Base-by-base conservation (phyloP, 2,888 invertebrate genomes). In the Argyresthia goedartella region DNA sequence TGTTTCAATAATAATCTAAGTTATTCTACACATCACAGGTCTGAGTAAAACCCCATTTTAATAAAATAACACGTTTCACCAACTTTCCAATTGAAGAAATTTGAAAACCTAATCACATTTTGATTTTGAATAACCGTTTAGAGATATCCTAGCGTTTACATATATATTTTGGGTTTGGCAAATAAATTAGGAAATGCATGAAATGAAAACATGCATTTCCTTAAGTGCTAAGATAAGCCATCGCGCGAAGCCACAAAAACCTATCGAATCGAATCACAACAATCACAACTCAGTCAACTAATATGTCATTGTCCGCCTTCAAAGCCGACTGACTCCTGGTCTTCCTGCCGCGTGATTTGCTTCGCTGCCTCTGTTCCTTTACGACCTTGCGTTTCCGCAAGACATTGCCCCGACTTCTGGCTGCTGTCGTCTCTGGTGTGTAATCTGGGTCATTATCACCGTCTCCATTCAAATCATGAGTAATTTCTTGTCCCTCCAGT, bases 281-380 rank as follows among this genome's bases (percentile, higher is more conserved):
- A 36, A 8, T 9, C 36, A 9, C 39, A 9, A 25, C 14, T 76
- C 66, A 84, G 50, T 84, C 79, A 59, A 80, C 76, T 54, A 63
- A 53, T 48, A 82, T 58, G 65, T 75, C 75, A 14, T 59, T 71
- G 14, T 70, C 70, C 53, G 69, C 73, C 14, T 74, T 73, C 39
- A 66, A 54, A 41, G 76, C 76, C 4, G 81, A 63, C 58, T 84
- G 82, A 57, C 84, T 86, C 55, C 86, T 71, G 1, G 86, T 86
- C 52, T 75, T 74, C 11, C 86, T 77, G 1, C 84, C 82, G 51
- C 80, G 64, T 16, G 86, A 85, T 53, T 67, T 75, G 62, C 86
- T 86, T 1, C 86, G 69, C 9, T 82, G 65, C 54, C 73, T 65
- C 56, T 79, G 76, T 49, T 76, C 73, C 61, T 77, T 81, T 8